Percentiles rank a stretch among this genome's conserved stretches.
phyloP scores from a whole-genome alignment of 2,797 vertebrate genomes.

The Lophius americanus region DNA sequence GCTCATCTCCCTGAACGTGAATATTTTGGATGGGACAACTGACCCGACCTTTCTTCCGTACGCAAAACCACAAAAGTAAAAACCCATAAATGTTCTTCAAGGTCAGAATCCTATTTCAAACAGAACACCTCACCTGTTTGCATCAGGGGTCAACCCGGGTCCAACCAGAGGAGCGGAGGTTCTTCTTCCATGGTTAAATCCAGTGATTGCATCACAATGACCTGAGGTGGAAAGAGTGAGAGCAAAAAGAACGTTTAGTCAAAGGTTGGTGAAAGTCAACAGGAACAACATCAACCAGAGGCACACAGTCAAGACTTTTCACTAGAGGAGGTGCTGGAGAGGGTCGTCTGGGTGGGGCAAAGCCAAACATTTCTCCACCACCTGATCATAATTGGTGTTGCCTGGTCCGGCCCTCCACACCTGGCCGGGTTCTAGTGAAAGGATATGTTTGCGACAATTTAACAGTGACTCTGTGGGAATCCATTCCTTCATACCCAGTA shows the following conservation, averaged over 20 bases:
- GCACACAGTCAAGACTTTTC: no score
- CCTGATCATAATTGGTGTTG: conserved; percentile 37
- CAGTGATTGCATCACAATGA: conserved; percentile 6
- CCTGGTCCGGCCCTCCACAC: conserved; percentile 16
- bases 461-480: no score
- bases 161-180: conserved; percentile 17
- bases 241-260: conserved; percentile 12
- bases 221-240: conserved; percentile 35
- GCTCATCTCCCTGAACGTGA: no score
- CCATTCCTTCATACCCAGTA: no score
- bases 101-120: background rate
- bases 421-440: conserved; percentile 2
- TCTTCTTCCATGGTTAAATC: conserved; percentile 36
- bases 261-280: background rate
- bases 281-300: background rate
- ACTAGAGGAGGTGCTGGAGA: background rate
- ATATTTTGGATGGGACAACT: background rate
- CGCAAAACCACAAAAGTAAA: background rate
- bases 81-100: background rate
- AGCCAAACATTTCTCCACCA: conserved; percentile 32
- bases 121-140: conserved; percentile 45
- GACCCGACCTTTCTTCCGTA: background rate
- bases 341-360: conserved; percentile 6
- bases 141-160: conserved; percentile 52
- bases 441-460: no score